phyloP scores from a whole-genome alignment of 2,113 vertebrate species.

The Pipra filicauda region DNA sequence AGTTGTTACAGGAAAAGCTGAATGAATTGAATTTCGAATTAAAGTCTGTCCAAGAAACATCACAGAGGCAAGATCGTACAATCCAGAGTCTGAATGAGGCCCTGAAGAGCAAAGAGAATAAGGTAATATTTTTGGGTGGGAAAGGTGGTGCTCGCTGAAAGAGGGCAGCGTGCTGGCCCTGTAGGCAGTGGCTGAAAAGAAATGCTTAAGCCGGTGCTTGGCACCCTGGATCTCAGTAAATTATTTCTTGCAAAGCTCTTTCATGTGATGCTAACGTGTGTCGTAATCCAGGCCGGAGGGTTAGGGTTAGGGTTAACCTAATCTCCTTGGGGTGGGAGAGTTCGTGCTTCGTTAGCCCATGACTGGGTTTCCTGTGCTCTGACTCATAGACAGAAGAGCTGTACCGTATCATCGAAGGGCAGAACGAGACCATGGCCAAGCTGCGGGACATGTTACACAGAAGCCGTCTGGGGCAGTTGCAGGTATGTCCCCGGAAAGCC shows the following conservation, averaged over 20 bases:
- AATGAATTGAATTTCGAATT: conserved; percentile 82
- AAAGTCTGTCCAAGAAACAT: conserved; percentile 75
- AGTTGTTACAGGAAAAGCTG: conserved; percentile 88
- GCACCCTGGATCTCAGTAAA: background rate
- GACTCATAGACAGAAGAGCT: conserved; percentile 81
- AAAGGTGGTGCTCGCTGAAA: background rate
- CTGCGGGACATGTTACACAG: conserved; percentile 80
- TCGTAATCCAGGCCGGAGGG: background rate
- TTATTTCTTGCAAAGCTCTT: background rate
- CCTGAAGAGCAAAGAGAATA: conserved; percentile 82
- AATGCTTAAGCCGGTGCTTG: background rate
- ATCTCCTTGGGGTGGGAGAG: background rate
- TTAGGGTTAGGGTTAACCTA: background rate
- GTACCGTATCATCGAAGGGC: conserved; percentile 80
- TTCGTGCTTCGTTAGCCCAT: background rate
- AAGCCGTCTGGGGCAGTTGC: conserved; percentile 80
- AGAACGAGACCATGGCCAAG: conserved; percentile 84
- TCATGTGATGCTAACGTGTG: rapidly evolving
- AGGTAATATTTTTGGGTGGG: conserved; percentile 74
- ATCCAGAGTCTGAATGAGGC: conserved; percentile 82
- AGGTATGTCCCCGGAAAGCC: conserved; percentile 59
- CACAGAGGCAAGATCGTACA: conserved; percentile 78
- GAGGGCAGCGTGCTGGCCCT: background rate
- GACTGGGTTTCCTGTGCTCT: background rate
- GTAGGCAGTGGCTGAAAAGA: background rate